Evolutionary conservation across 2,797 vertebrate species (phyloP).

Genomic region (Chelmon rostratus): DNA sequence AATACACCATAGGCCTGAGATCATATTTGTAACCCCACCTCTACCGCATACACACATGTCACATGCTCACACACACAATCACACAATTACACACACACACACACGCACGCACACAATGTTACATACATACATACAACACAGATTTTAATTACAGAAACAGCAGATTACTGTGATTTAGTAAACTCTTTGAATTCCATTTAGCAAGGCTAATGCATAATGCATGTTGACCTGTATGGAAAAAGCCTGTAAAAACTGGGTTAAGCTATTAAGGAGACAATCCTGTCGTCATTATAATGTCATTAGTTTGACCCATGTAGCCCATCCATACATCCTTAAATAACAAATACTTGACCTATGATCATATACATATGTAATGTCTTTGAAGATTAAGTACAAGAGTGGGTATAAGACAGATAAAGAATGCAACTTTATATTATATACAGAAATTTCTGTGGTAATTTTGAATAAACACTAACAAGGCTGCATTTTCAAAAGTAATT

Average conservation of each 20-base stretch:
- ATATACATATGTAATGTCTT: neutral
- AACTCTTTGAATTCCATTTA: neutral
- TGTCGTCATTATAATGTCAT: conserved; percentile 33
- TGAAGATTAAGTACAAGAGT: neutral
- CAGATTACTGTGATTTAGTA: conserved; percentile 13
- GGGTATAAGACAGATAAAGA: neutral
- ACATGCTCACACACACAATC: neutral
- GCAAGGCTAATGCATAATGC: conserved; percentile 6
- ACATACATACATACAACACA: neutral
- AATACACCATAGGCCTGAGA: neutral
- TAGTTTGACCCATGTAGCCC: conserved; percentile 21
- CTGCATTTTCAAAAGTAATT: conserved; percentile 17
- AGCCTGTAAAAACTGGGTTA: conserved; percentile 13
- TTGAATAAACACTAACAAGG: neutral
- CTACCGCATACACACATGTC: neutral
- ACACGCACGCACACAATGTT: neutral
- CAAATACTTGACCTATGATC: neutral
- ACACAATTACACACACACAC: neutral
- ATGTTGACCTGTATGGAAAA: conserved; percentile 6
- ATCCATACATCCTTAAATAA: neutral
- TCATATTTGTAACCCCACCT: no score
- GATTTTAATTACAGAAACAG: conserved; percentile 1
- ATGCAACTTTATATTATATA: neutral
- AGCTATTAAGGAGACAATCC: conserved; percentile 25
- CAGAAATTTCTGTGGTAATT: neutral